Evolutionary conservation across 1,140 invertebrate species (phyloP).

Genomic region (Conopomorpha cramerella): DNA sequence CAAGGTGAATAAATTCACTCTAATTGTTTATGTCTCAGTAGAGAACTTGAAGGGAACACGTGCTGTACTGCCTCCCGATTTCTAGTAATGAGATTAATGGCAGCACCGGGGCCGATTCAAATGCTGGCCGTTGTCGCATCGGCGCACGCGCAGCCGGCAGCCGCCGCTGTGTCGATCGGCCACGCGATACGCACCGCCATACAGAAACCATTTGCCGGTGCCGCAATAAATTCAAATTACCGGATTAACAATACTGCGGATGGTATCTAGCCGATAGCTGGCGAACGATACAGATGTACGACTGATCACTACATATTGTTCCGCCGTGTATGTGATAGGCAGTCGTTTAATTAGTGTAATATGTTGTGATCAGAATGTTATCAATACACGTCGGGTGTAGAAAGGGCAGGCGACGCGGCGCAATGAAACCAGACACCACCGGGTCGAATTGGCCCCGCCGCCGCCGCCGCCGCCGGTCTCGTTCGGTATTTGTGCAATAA

Average conservation of each 20-base stretch:
- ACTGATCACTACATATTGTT: too few species aligned
- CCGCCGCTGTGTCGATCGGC: constrained; percentile 22
- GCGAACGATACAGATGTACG: constrained; percentile 20
- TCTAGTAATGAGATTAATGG: too few species aligned
- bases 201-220: constrained; percentile 46
- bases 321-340: too few species aligned
- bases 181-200: constrained; percentile 27
- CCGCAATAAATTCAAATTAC: constrained; percentile 59
- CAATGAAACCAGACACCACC: constrained; percentile 58
- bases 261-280: constrained; percentile 34
- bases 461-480: too few species aligned
- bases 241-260: constrained; percentile 53
- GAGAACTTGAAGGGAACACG: too few species aligned
- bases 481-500: constrained; percentile 55
- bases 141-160: constrained; percentile 5
- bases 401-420: constrained; percentile 31
- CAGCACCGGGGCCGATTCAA: too few species aligned
- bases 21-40: too few species aligned
- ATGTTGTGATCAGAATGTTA: constrained; percentile 33
- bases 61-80: too few species aligned
- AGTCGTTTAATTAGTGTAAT: too few species aligned
- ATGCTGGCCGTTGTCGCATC: constrained; percentile 1
- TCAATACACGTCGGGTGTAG: constrained; percentile 31
- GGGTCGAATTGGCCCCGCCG: constrained; percentile 52
- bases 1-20: too few species aligned